Conservation (phyloP, 2,797 vertebrate genomes). For the Sebastes dallii region DNA sequence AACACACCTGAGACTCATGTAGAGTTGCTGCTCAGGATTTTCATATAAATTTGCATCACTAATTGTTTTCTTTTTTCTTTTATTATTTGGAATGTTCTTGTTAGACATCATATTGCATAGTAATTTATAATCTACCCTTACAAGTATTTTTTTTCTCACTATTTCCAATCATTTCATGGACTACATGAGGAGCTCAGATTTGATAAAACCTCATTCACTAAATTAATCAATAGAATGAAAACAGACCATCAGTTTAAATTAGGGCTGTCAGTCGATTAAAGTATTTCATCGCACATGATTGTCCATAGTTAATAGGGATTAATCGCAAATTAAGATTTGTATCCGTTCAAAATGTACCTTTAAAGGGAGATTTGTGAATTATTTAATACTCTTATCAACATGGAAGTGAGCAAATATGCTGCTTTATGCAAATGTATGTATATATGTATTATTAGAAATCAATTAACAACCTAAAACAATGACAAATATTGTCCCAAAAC, state of each 20-base stretch:
- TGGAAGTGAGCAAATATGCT: too few species aligned
- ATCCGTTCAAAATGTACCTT: too few species aligned
- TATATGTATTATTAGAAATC: too few species aligned
- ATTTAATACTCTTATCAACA: too few species aligned
- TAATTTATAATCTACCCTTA: background rate
- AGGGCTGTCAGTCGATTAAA: background rate
- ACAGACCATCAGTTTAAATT: background rate
- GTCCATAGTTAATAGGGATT: too few species aligned
- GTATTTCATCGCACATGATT: background rate
- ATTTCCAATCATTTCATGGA: background rate
- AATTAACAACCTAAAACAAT: too few species aligned
- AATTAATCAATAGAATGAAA: background rate
- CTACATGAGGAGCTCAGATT: background rate
- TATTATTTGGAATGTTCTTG: background rate
- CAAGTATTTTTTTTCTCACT: background rate
- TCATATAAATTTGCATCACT: constrained; percentile 6
- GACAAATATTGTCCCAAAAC: too few species aligned
- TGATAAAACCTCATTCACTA: background rate
- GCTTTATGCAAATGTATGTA: too few species aligned
- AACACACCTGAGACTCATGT: constrained; percentile 35
- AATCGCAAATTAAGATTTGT: too few species aligned
- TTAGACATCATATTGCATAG: background rate
- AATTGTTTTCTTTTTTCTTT: background rate
- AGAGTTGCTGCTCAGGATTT: constrained; percentile 17
- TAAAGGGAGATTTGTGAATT: too few species aligned